Percentiles rank a stretch among this genome's conserved stretches.
phyloP scores from a whole-genome alignment of 1,140 invertebrate species.

The Drosophila parvula region DNA sequence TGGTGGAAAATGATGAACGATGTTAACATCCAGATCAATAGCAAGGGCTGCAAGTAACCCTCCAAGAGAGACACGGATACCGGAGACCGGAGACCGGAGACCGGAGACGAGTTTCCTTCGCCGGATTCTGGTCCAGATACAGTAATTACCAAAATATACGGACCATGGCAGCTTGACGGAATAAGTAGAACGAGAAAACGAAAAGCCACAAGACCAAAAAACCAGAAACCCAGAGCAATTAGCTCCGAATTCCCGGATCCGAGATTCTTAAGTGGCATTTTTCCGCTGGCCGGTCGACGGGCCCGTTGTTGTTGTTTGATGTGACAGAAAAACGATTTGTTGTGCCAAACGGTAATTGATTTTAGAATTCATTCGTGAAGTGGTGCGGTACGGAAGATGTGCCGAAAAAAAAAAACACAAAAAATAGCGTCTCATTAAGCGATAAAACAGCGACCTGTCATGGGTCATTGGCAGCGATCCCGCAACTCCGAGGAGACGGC shows the following conservation, averaged over 20 bases:
- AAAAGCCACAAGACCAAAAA: not conserved
- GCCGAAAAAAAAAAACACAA: not conserved
- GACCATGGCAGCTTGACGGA: slow-evolving; percentile 23
- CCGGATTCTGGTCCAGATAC: slow-evolving; percentile 24
- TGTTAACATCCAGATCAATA: slow-evolving; percentile 3
- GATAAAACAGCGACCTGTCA: slow-evolving; percentile 64
- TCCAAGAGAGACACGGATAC: not conserved
- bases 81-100: not conserved
- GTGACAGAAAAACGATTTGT: slow-evolving; percentile 81
- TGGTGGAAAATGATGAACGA: no score
- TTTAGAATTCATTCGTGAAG: slow-evolving; percentile 79
- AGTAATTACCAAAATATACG: slow-evolving; percentile 47
- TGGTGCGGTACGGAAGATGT: not conserved
- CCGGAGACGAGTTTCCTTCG: not conserved
- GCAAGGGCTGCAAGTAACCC: slow-evolving; percentile 2
- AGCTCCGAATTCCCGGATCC: slow-evolving; percentile 38
- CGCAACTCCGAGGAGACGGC: slow-evolving; percentile 19
- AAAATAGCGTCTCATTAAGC: slow-evolving; percentile 63
- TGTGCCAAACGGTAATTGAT: slow-evolving; percentile 82
- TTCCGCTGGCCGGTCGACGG: slow-evolving; percentile 9
- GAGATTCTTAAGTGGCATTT: slow-evolving; percentile 48
- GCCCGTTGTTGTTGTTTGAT: slow-evolving; percentile 58
- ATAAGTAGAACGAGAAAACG: slow-evolving; percentile 2
- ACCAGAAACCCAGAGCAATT: slow-evolving; percentile 42
- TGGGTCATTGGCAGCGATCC: slow-evolving; percentile 67